Evolutionary conservation across 2,888 invertebrate species (phyloP).

Genomic region (Leptopilina myrica): DNA sequence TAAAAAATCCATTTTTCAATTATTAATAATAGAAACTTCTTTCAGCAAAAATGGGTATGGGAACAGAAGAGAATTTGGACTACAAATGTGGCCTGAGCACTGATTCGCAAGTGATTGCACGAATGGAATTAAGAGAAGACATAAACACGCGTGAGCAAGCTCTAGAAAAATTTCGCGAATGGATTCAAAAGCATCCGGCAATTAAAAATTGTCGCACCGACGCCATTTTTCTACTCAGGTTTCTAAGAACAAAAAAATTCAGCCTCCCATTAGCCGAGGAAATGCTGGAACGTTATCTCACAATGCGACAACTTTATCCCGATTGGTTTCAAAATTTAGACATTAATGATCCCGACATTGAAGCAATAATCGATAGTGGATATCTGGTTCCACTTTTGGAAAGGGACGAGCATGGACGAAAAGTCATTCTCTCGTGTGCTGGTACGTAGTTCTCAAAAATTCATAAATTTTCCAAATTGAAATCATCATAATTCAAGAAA

Average conservation of each 20-base stretch:
- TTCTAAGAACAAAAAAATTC: conserved; percentile 92
- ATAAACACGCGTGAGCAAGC: conserved; percentile 86
- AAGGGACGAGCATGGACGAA: conserved; percentile 86
- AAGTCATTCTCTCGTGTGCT: conserved; percentile 88
- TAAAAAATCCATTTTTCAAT: background rate
- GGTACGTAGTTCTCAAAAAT: conserved; percentile 77
- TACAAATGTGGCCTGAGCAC: conserved; percentile 66
- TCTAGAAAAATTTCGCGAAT: conserved; percentile 87
- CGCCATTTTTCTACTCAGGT: conserved; percentile 88
- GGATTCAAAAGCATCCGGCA: conserved; percentile 89
- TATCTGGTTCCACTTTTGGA: conserved; percentile 86
- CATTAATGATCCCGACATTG: conserved; percentile 86
- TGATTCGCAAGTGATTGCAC: conserved; percentile 63
- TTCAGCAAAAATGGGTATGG: conserved; percentile 56
- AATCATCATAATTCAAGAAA: too few species aligned
- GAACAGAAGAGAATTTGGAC: conserved; percentile 57
- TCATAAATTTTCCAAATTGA: too few species aligned
- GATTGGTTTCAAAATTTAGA: conserved; percentile 91
- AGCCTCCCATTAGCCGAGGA: conserved; percentile 91
- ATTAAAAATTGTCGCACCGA: conserved; percentile 91
- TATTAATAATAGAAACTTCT: background rate
- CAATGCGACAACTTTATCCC: conserved; percentile 89
- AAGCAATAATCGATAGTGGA: conserved; percentile 89
- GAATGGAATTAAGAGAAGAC: conserved; percentile 86
- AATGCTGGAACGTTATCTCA: conserved; percentile 91